Base-by-base conservation (phyloP, 2,888 invertebrate species). In the Andrena dorsata region DNA sequence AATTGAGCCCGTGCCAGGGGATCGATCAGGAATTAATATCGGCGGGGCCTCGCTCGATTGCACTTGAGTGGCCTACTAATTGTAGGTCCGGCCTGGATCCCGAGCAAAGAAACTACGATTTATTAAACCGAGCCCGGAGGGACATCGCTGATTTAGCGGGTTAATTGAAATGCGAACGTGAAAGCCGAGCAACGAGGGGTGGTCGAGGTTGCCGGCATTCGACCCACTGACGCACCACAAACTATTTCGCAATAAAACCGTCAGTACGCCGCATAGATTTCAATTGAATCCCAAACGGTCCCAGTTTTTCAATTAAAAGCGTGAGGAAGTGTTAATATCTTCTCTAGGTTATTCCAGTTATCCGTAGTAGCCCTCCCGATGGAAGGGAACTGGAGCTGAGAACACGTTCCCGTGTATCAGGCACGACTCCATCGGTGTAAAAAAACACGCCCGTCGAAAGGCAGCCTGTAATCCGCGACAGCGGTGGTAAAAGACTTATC, bases 401-500 rank as follows among this genome's bases (percentile, higher is more conserved):
- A 64, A n/a, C 16, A 41, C 32, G 7, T 35, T 53, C 13, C 7
- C 13, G 53, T 1, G 13, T 7, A 10, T 1, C 8, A 32, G 3
- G 2, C 7, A 0, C 49, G n/a, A 16, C n/a, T 51, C 16, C 26
- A 0, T n/a, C 20, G 49, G 16, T 41, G 53, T 68, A 63, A 63
- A 69, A 49, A 60, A 75, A 64, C 51, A 68, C 35, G 26, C 26
- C 6, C 2, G 26, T 47, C 13, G 8, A 68, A 47, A 72, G 77
- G 63, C 66, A 41, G 13, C 28, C 10, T 3, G 65, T 61, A 76
- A 68, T 56, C 35, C 78, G n/a, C 51, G 71, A 73, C 73, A 63
- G 30, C 63, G 8, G 20, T 49, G 47, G 53, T 53, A 64, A 41
- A 74, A 82, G 83, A 88, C 87, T 86, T 87, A 87, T 88, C 86